These are phyloP conservation scores for Piscicola geometra DNA, from an alignment of 2,888 invertebrate genomes.

Conservation along the genomic window DNA sequence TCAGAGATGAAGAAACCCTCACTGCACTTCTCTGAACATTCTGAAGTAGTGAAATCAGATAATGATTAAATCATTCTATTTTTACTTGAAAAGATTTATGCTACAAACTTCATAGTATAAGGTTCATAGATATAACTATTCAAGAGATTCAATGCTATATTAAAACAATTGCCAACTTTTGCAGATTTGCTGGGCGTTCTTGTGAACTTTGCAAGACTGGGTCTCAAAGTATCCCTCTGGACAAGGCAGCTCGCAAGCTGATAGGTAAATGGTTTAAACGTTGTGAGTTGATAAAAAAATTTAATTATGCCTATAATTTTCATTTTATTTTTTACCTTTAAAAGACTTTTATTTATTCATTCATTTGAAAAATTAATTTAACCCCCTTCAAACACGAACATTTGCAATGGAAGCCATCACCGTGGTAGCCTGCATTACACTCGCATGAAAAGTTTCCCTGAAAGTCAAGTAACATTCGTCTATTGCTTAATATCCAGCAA, in stretches of 20 bases:
- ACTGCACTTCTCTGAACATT: slow-evolving; percentile 39
- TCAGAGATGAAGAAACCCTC: slow-evolving; percentile 42
- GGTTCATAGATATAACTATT: too few relatives aligned
- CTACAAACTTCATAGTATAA: too few relatives aligned
- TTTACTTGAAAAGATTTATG: too few relatives aligned
- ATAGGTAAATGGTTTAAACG: too few relatives aligned
- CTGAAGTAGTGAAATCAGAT: slow-evolving; percentile 19
- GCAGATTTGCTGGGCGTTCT: not conserved
- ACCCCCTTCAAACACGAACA: slow-evolving; percentile 34
- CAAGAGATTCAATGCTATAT: too few relatives aligned
- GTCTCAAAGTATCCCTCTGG: slow-evolving; percentile 15
- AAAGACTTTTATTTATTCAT: not conserved
- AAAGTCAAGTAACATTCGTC: not conserved
- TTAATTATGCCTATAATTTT: too few relatives aligned
- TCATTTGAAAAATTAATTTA: not conserved
- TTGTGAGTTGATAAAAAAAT: too few relatives aligned
- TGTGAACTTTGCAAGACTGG: not conserved
- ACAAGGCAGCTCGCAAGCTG: slow-evolving; percentile 16
- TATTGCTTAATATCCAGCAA: too few relatives aligned
- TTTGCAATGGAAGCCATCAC: slow-evolving; percentile 40
- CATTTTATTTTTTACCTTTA: not conserved
- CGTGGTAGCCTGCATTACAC: slow-evolving; percentile 41
- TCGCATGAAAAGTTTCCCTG: slow-evolving; percentile 40
- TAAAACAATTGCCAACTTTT: too few relatives aligned
- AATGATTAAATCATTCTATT: too few relatives aligned